phyloP scores from a whole-genome alignment of 2,888 invertebrate species.

The Cybosia mesomella region DNA sequence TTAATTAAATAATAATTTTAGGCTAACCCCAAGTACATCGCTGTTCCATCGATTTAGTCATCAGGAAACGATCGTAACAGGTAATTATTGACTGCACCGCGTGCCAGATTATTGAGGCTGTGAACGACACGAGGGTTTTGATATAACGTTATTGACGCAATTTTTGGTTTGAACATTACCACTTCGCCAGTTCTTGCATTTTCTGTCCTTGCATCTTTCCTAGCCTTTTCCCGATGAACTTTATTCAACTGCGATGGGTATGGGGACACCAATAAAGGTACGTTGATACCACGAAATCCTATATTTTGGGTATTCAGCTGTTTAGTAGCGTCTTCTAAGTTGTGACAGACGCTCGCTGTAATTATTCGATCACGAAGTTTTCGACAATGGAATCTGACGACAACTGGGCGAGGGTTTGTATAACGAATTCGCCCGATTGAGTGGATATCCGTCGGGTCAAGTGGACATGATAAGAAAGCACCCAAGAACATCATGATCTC shows the following conservation, averaged over 20 bases:
- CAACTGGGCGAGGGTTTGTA: background rate
- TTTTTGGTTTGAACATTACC: background rate
- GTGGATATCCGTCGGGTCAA: background rate
- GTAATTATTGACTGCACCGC: background rate
- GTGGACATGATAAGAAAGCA: background rate
- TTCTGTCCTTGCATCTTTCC: background rate
- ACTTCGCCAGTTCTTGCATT: background rate
- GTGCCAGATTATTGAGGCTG: background rate
- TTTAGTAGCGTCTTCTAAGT: background rate
- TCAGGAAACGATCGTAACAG: background rate
- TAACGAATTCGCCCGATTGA: background rate
- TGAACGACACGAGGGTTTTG: background rate
- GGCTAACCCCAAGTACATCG: no score
- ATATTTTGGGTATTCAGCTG: background rate
- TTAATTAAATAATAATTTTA: no score
- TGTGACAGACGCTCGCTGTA: background rate
- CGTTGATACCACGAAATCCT: background rate
- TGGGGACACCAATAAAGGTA: background rate
- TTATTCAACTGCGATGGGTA: background rate
- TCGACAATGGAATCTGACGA: background rate
- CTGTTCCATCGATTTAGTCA: background rate
- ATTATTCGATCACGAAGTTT: background rate
- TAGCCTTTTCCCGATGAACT: conserved; percentile 1
- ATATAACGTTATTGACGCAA: background rate
- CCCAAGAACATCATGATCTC: background rate